Percentiles rank a stretch among this genome's conserved stretches.
phyloP scores from a whole-genome alignment of 2,888 invertebrate genomes.

The Formica aserva region DNA sequence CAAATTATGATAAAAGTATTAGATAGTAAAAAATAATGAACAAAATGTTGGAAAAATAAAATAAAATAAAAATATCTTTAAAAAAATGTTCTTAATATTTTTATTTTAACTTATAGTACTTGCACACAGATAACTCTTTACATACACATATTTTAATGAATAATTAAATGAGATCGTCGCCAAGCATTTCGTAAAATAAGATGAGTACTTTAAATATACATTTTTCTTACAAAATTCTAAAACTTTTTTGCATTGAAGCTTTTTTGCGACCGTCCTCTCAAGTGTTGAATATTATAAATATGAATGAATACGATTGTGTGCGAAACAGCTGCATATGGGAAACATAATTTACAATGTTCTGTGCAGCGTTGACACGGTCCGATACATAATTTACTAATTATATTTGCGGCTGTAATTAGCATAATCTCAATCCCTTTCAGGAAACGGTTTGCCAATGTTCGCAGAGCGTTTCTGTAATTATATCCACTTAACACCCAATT shows the following conservation, averaged over 20 bases:
- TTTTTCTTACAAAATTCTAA: background rate
- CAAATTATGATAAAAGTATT: background rate
- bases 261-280: background rate
- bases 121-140: background rate
- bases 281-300: constrained; percentile 7
- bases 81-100: background rate
- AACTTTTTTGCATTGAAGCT: background rate
- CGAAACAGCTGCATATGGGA: constrained; percentile 1
- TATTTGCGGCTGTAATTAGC: constrained; percentile 24
- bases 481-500: constrained; percentile 96
- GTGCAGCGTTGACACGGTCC: background rate
- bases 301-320: constrained; percentile 14
- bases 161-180: background rate
- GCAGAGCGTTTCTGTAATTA: constrained; percentile 92
- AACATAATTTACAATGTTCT: constrained; percentile 29
- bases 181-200: constrained; percentile 17
- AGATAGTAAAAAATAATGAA: background rate
- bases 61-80: background rate
- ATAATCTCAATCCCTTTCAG: constrained; percentile 8
- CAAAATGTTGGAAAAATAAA: background rate
- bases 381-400: constrained; percentile 41
- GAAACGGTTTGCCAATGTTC: background rate
- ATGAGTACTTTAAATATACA: background rate
- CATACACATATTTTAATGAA: background rate
- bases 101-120: background rate